Evolutionary conservation across 2,888 invertebrate genomes (phyloP).

Genomic region (Drosophila gaucha): DNA sequence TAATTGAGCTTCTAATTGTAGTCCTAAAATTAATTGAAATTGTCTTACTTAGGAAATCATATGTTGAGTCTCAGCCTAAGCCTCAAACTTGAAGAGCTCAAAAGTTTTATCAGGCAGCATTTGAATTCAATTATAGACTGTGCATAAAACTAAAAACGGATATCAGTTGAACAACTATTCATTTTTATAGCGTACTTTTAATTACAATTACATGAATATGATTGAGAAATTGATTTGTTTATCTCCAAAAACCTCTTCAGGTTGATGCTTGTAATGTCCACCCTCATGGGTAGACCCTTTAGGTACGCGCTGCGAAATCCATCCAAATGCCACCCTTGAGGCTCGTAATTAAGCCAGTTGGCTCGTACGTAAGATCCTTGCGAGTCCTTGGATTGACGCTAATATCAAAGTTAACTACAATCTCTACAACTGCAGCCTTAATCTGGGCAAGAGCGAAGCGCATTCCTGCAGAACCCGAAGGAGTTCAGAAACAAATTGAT

Average conservation of each 20-base stretch:
- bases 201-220: too few species aligned
- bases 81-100: neutral
- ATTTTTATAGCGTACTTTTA: too few species aligned
- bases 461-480: slow-evolving; percentile 68
- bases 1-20: neutral
- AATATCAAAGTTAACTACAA: slow-evolving; percentile 81
- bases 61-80: neutral
- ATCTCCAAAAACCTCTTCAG: too few species aligned
- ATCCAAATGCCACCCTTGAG: slow-evolving; percentile 79
- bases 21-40: neutral
- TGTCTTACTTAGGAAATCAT: neutral
- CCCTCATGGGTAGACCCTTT: neutral
- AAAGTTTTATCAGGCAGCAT: too few species aligned
- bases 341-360: slow-evolving; percentile 55
- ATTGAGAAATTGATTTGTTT: too few species aligned
- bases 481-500: neutral
- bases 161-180: too few species aligned
- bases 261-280: too few species aligned
- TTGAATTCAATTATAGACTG: too few species aligned
- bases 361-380: slow-evolving; percentile 75
- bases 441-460: slow-evolving; percentile 81
- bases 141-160: too few species aligned
- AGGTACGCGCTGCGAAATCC: slow-evolving; percentile 58
- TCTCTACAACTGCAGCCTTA: slow-evolving; percentile 79
- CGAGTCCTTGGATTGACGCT: slow-evolving; percentile 78